A percentile compares a stretch with the other conserved stretches of the same genome.
Conservation (phyloP, 2,888 invertebrate genomes). For the Volucella bombylans region DNA sequence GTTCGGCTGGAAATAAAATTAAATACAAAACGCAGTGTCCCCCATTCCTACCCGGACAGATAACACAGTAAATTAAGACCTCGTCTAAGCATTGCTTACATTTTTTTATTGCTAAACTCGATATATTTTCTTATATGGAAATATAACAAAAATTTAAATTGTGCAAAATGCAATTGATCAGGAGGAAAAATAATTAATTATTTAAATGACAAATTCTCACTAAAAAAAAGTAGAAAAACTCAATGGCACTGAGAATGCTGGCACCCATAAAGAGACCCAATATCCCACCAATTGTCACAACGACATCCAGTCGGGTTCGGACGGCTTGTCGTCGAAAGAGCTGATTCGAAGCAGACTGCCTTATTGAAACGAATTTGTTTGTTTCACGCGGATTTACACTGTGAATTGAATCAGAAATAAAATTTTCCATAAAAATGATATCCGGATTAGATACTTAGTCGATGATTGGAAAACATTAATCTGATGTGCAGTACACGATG, state of each 20-base stretch:
- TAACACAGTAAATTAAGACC: too few species aligned
- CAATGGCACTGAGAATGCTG: slow-evolving; percentile 85
- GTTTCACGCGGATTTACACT: not conserved
- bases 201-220: slow-evolving; percentile 76
- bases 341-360: slow-evolving; percentile 75
- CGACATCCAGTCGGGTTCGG: slow-evolving; percentile 81
- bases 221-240: slow-evolving; percentile 84
- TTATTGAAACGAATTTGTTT: slow-evolving; percentile 8
- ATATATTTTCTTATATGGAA: too few species aligned
- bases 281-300: slow-evolving; percentile 85
- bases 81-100: too few species aligned
- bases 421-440: not conserved
- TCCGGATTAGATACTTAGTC: slow-evolving; percentile 57
- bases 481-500: slow-evolving; percentile 88
- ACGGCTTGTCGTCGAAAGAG: slow-evolving; percentile 83
- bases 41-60: too few species aligned
- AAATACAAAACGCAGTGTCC: too few species aligned
- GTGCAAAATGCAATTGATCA: too few species aligned
- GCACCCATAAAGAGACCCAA: slow-evolving; percentile 85
- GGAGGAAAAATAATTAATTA: not conserved
- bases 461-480: slow-evolving; percentile 82
- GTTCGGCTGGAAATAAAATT: too few species aligned
- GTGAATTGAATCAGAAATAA: slow-evolving; percentile 70
- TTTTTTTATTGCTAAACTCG: too few species aligned
- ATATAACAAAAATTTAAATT: too few species aligned